Base-by-base conservation (phyloP, 2,888 invertebrate species). In the Tetheella fluctuosa region DNA sequence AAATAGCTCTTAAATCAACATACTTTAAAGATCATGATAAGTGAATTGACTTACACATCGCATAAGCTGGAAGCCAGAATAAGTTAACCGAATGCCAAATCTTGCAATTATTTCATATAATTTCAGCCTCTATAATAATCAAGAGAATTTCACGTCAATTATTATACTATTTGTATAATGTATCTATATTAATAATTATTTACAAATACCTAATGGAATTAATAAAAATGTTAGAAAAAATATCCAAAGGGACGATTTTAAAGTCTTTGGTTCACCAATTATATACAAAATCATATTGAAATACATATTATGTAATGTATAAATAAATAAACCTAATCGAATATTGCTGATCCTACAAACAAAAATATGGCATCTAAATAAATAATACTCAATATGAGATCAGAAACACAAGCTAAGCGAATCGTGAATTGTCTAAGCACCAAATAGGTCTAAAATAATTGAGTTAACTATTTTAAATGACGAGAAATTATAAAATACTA, bases 371-470 rank as follows among this genome's bases (percentile, higher is more conserved):
- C 92, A 91, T 89, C 90, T 90, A 90, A 88, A 91, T 91, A 92
- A 91, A 91, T 91, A 92, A 92, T 93, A 92, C 90, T 92, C 88
- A 82, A 85, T 83, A 89, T 92, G 92, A 93, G 92, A 93, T 93
- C 92, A 90, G 89, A 89, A 85, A 89, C 80, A 79, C 81, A 86
- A 91, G 84, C 81, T 78, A 86, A 88, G 85, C 84, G 81, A 86
- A 84, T 75, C 79, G 68, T 73, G 76, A 78, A 55, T 74, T 71
- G 76, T 73, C 74, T 77, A 86, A 88, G 89, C 88, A 90, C 86
- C 88, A 83, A 83, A 77, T 77, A 80, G 77, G 79, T 80, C 66
- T 78, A 76, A 80, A 77, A 70, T 68, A 75, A 69, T 69, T 30
- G 54, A 54, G n/a, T 68, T 63, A 62, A 64, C 63, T 61, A 63